phyloP scores from a whole-genome alignment of 1,140 invertebrate genomes.

The Zaprionus inermis region DNA sequence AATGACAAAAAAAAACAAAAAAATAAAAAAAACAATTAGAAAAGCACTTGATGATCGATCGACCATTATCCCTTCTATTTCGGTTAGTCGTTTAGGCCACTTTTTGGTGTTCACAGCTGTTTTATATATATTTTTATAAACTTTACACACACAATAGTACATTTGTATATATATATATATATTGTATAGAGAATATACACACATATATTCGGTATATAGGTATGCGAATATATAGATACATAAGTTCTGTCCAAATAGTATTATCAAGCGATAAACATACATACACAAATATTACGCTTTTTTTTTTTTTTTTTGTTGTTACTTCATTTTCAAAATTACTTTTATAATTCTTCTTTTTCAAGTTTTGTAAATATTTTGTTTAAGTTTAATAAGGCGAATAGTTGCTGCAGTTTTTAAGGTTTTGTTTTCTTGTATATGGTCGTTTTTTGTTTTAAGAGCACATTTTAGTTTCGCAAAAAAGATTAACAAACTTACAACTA shows the following conservation, averaged over 20 bases:
- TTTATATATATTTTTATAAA: slow-evolving; percentile 18
- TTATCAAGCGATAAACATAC: slow-evolving; percentile 72
- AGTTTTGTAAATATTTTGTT: slow-evolving; percentile 23
- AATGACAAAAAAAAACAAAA: slow-evolving; percentile 2
- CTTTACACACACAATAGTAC: slow-evolving; percentile 22
- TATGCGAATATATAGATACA: slow-evolving; percentile 44
- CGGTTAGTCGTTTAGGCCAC: slow-evolving; percentile 63
- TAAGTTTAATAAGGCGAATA: slow-evolving; percentile 48
- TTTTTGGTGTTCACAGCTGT: slow-evolving; percentile 82
- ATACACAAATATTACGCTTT: slow-evolving; percentile 61
- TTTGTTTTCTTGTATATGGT: slow-evolving; percentile 41
- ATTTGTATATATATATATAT: slow-evolving; percentile 7
- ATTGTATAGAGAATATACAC: too few relatives aligned
- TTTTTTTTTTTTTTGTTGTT: slow-evolving; percentile 19
- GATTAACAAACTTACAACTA: slow-evolving; percentile 52
- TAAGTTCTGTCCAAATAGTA: slow-evolving; percentile 36
- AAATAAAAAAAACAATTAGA: slow-evolving; percentile 30
- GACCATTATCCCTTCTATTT: slow-evolving; percentile 19
- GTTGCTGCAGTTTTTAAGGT: slow-evolving; percentile 21
- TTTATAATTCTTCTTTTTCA: slow-evolving; percentile 3
- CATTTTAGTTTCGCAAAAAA: slow-evolving; percentile 48
- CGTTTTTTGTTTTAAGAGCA: slow-evolving; percentile 46
- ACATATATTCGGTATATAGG: slow-evolving; percentile 21
- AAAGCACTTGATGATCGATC: slow-evolving; percentile 42
- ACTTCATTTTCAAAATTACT: too few relatives aligned